Evolutionary conservation across 2,113 vertebrate species (phyloP).

Genomic region (Eulacestoma nigropectus): DNA sequence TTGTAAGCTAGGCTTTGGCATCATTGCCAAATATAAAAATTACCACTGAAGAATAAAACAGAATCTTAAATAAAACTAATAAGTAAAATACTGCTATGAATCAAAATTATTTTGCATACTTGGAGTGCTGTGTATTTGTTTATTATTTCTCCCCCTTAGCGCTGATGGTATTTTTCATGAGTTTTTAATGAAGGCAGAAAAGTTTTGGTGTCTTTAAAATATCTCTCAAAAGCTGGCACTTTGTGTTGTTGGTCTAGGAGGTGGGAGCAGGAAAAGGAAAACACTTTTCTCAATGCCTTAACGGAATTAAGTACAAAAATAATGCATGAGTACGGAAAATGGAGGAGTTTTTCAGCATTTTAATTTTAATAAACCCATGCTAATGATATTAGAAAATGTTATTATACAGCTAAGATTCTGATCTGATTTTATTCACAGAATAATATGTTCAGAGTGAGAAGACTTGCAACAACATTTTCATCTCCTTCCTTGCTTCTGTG

Average conservation of each 20-base stretch:
- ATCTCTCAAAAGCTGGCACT: neutral
- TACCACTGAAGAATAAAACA: fast-evolving
- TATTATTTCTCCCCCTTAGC: neutral
- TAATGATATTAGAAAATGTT: neutral
- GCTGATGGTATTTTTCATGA: neutral
- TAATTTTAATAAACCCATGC: neutral
- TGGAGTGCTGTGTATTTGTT: neutral
- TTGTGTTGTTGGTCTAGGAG: neutral
- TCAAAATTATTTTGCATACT: neutral
- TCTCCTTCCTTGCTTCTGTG: neutral
- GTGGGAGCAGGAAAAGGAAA: neutral
- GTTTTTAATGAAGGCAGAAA: neutral
- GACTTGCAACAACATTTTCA: neutral
- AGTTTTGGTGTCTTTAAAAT: neutral
- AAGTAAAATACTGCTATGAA: neutral
- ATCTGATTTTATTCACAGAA: neutral
- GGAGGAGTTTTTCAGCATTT: neutral
- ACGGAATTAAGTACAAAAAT: neutral
- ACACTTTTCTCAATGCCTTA: neutral
- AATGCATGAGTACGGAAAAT: neutral
- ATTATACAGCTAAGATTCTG: neutral
- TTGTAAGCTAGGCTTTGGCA: neutral
- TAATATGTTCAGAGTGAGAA: neutral
- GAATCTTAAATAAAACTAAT: neutral
- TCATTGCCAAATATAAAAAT: fast-evolving